phyloP scores from a whole-genome alignment of 1,140 invertebrate genomes.

The Tachypleus tridentatus region DNA sequence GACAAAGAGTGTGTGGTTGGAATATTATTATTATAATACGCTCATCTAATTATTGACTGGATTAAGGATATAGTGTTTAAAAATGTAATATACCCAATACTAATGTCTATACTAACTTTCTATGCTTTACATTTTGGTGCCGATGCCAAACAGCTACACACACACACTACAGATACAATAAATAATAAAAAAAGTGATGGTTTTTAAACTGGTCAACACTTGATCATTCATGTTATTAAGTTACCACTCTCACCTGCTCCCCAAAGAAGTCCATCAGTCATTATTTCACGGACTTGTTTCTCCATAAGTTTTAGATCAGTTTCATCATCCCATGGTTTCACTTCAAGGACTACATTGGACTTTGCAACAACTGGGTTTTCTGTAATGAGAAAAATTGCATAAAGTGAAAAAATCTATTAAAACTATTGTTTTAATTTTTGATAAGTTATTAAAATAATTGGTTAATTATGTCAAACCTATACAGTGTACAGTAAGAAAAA shows the following conservation, averaged over 20 bases:
- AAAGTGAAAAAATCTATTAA: constrained; percentile 1
- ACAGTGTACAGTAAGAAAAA: no score
- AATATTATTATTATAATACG: no score
- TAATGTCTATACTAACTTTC: no score
- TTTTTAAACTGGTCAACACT: background rate
- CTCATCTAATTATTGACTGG: no score
- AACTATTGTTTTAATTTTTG: background rate
- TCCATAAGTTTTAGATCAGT: constrained; percentile 85
- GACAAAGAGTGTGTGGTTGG: no score
- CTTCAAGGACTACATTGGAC: constrained; percentile 83
- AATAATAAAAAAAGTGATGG: constrained; percentile 1
- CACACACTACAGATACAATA: background rate
- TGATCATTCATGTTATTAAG: constrained; percentile 1
- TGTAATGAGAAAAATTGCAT: constrained; percentile 7
- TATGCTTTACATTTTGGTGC: no score
- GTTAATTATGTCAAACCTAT: background rate
- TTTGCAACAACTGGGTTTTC: constrained; percentile 81
- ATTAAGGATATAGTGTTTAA: background rate
- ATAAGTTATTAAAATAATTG: background rate
- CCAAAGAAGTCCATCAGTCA: constrained; percentile 80
- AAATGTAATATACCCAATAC: background rate
- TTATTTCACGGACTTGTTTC: constrained; percentile 59
- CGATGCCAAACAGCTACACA: no score
- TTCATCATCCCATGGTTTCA: constrained; percentile 97
- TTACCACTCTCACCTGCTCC: constrained; percentile 53